A percentile compares a stretch with the other conserved stretches of the same genome.
phyloP scores from a whole-genome alignment of 1,140 invertebrate genomes.

The Trichoplusia ni region DNA sequence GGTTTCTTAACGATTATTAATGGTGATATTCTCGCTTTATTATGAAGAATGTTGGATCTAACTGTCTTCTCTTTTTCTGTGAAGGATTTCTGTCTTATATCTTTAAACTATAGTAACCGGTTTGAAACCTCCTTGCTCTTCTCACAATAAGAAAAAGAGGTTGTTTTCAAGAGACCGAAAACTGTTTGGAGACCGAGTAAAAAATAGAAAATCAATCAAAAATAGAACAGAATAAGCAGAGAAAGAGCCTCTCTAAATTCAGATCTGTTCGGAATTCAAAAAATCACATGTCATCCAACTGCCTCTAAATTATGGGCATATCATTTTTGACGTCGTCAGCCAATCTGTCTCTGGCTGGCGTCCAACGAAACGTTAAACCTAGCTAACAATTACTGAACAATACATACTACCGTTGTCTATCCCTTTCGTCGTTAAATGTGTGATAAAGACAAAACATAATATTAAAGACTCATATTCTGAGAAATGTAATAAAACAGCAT shows the following conservation, averaged over 20 bases:
- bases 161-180: too few species aligned
- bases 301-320: neutral
- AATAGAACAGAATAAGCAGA: too few species aligned
- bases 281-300: neutral
- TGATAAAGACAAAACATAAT: neutral
- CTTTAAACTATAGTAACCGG: too few species aligned
- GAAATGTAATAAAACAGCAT: constrained; percentile 16
- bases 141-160: too few species aligned
- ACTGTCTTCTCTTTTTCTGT: too few species aligned
- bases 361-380: constrained; percentile 18
- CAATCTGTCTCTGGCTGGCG: neutral
- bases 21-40: too few species aligned
- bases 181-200: too few species aligned
- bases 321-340: constrained; percentile 11
- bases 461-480: neutral
- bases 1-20: neutral
- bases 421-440: neutral
- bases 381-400: constrained; percentile 11
- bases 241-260: too few species aligned
- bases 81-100: too few species aligned
- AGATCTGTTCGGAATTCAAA: neutral
- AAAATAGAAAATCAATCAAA: too few species aligned
- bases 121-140: too few species aligned
- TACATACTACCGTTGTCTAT: neutral
- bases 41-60: too few species aligned